These are phyloP conservation scores for Poeciliopsis prolifica DNA, from an alignment of 2,113 vertebrate genomes.

Conservation along the genomic window DNA sequence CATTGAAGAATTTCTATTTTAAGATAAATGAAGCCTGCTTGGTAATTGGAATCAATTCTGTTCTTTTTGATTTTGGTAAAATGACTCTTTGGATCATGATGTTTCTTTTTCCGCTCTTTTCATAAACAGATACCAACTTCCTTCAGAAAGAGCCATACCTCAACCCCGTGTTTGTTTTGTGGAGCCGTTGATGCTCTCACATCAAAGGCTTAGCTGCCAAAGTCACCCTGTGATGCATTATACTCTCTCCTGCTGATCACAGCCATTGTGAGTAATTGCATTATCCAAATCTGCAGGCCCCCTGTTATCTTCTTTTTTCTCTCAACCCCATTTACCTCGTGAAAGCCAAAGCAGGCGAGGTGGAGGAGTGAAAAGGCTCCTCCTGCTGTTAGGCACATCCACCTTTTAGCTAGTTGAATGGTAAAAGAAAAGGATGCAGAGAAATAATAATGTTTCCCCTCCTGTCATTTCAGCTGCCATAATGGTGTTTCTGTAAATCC, in stretches of 20 bases:
- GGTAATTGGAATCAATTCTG: not conserved
- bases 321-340: conserved; percentile 58
- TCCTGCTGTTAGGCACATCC: conserved; percentile 68
- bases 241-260: conserved; percentile 65
- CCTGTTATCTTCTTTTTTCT: conserved; percentile 41
- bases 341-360: conserved; percentile 49
- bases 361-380: conserved; percentile 48
- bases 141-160: conserved; percentile 19
- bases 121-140: conserved; percentile 16
- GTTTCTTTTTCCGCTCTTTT: conserved; percentile 3
- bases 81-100: conserved; percentile 34
- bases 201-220: conserved; percentile 70
- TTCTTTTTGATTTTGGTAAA: conserved; percentile 9
- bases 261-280: conserved; percentile 65
- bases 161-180: conserved; percentile 52
- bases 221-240: conserved; percentile 64
- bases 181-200: conserved; percentile 54
- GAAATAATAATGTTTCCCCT: conserved; percentile 56
- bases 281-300: conserved; percentile 59
- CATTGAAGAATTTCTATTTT: conserved; percentile 6
- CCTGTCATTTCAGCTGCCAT: conserved; percentile 51
- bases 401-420: conserved; percentile 57
- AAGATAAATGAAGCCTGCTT: not conserved
- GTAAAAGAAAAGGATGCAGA: conserved; percentile 48
- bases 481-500: conserved; percentile 44